phyloP scores from a whole-genome alignment of 2,113 vertebrate genomes.

The Calcarius ornatus region DNA sequence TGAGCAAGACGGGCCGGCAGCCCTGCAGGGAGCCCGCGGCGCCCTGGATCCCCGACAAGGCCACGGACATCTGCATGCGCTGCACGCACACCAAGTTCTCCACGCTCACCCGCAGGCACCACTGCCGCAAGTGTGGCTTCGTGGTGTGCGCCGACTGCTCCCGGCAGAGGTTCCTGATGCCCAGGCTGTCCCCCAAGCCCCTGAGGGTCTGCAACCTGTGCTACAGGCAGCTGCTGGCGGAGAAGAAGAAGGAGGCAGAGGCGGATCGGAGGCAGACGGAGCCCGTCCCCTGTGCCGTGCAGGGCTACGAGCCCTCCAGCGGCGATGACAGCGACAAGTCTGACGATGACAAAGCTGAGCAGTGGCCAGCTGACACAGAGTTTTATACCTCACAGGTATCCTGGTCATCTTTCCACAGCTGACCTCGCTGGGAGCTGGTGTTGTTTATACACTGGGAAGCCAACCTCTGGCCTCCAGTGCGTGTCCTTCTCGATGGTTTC shows the following conservation, averaged over 20 bases:
- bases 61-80: constrained; percentile 89
- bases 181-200: constrained; percentile 78
- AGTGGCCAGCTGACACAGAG: constrained; percentile 69
- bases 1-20: constrained; percentile 44
- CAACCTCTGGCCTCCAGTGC: neutral
- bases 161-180: constrained; percentile 76
- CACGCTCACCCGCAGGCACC: constrained; percentile 82
- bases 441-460: neutral
- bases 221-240: constrained; percentile 63
- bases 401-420: constrained; percentile 81
- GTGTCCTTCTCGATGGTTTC: neutral
- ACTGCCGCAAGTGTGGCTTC: constrained; percentile 89
- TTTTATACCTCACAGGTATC: constrained; percentile 71
- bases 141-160: constrained; percentile 87
- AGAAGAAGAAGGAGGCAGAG: constrained; percentile 53
- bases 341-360: constrained; percentile 59
- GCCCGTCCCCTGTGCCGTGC: neutral
- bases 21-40: constrained; percentile 70
- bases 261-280: neutral
- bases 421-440: neutral
- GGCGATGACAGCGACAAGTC: constrained; percentile 75
- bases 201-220: constrained; percentile 83
- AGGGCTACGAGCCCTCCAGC: constrained; percentile 62
- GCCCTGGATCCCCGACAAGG: constrained; percentile 85
- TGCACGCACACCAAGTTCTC: constrained; percentile 82